These are phyloP conservation scores for Caenorhabditis doughertyi DNA, from an alignment of 2,888 invertebrate species.

Conservation along the genomic window DNA sequence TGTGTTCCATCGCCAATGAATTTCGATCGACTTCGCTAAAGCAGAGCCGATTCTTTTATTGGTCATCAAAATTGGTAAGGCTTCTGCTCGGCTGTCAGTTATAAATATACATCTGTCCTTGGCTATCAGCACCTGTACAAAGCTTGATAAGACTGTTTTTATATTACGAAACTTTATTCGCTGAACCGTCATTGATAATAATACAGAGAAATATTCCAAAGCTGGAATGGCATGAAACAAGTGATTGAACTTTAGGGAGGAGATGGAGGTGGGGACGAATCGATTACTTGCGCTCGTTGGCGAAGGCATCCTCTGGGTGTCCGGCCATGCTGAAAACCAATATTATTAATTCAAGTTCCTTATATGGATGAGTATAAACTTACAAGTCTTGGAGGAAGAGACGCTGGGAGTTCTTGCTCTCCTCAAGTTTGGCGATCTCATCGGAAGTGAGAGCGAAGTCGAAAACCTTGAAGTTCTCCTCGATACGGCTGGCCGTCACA, in stretches of 20 bases:
- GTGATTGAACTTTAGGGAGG: constrained; percentile 4
- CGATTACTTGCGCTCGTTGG: constrained; percentile 58
- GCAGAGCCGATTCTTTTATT: too few relatives aligned
- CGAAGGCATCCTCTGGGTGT: constrained; percentile 72
- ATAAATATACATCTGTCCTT: too few relatives aligned
- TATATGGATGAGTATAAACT: constrained; percentile 6
- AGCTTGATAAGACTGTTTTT: too few relatives aligned
- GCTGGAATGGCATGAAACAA: background rate
- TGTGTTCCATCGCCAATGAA: too few relatives aligned
- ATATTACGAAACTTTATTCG: too few relatives aligned
- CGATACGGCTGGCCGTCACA: constrained; percentile 49
- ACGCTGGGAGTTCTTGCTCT: constrained; percentile 57
- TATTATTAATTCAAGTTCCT: background rate
- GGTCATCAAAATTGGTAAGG: too few relatives aligned
- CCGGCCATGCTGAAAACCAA: constrained; percentile 69
- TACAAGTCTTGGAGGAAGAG: constrained; percentile 72
- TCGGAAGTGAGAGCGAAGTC: constrained; percentile 60
- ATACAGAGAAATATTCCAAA: background rate
- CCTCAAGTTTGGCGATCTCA: constrained; percentile 63
- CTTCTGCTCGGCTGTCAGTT: too few relatives aligned
- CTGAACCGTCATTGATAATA: background rate
- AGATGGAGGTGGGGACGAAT: too few relatives aligned
- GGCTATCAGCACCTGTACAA: too few relatives aligned
- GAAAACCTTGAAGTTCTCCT: constrained; percentile 66
- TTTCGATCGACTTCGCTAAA: too few relatives aligned